These are phyloP conservation scores for Sycobia sp. DNA, from an alignment of 1,140 invertebrate species.

Conservation along the genomic window DNA sequence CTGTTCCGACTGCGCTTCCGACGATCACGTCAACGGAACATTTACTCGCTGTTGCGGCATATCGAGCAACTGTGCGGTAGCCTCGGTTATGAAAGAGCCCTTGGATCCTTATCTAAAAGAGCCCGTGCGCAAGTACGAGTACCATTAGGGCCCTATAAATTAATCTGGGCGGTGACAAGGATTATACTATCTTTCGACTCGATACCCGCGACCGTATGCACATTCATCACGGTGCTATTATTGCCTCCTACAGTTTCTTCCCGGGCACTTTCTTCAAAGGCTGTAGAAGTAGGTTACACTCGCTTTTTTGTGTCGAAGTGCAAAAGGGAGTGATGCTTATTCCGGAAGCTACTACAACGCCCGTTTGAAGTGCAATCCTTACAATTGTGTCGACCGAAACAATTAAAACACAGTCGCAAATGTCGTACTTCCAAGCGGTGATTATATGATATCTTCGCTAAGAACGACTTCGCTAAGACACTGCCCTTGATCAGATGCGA, in stretches of 20 bases:
- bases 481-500: too few species aligned
- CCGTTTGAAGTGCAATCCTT: background rate
- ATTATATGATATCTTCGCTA: too few species aligned
- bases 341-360: background rate
- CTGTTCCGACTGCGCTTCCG: background rate
- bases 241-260: background rate
- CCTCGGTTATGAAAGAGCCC: conserved; percentile 3
- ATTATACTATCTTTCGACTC: too few species aligned
- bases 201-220: too few species aligned
- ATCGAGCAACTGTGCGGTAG: background rate
- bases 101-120: conserved; percentile 7
- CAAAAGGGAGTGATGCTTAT: background rate
- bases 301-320: background rate
- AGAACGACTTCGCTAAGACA: too few species aligned
- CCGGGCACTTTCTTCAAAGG: too few species aligned
- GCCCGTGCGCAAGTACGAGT: background rate
- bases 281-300: background rate
- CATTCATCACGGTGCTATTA: too few species aligned
- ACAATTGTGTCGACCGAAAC: too few species aligned
- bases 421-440: too few species aligned
- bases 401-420: background rate
- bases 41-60: background rate
- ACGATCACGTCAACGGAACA: background rate
- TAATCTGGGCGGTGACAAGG: too few species aligned
- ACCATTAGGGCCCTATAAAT: background rate